phyloP scores from a whole-genome alignment of 2,888 invertebrate genomes.

The Sarcophaga rosellei region DNA sequence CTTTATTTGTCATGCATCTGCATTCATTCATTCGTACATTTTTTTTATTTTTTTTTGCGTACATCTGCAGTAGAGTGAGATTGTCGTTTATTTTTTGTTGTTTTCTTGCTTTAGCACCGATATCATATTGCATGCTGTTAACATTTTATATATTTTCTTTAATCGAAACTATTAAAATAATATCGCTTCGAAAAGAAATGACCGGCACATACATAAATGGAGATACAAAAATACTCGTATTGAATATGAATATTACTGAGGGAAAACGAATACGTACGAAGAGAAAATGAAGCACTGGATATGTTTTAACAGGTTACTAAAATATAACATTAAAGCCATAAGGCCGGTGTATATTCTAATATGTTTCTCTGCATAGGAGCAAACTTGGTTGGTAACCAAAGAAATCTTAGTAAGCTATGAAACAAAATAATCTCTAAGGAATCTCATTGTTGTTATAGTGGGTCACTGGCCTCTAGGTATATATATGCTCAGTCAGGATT shows the following conservation, averaged over 20 bases:
- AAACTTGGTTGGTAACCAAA: no score
- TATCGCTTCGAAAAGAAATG: constrained; percentile 39
- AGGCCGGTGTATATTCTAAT: no score
- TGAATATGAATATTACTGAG: not conserved
- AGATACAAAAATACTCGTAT: not conserved
- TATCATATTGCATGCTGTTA: constrained; percentile 32
- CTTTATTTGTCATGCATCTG: constrained; percentile 55
- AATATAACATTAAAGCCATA: no score
- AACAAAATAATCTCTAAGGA: no score
- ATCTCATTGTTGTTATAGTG: no score
- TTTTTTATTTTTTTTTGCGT: not conserved
- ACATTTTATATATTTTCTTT: constrained; percentile 23
- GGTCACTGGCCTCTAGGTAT: no score
- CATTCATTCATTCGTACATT: not conserved
- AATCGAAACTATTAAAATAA: constrained; percentile 53
- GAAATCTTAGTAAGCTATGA: no score
- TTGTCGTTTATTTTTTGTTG: not conserved
- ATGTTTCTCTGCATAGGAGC: no score
- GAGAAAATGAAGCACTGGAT: no score
- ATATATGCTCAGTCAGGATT: no score
- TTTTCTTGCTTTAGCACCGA: constrained; percentile 15
- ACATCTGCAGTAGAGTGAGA: constrained; percentile 24
- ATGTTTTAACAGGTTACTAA: no score
- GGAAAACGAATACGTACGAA: constrained; percentile 6
- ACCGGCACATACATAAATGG: not conserved